Evolutionary conservation across 2,113 vertebrate species (phyloP), one percentile per base, ranked within the genome.

Genomic region (Dipodomys ordii): DNA sequence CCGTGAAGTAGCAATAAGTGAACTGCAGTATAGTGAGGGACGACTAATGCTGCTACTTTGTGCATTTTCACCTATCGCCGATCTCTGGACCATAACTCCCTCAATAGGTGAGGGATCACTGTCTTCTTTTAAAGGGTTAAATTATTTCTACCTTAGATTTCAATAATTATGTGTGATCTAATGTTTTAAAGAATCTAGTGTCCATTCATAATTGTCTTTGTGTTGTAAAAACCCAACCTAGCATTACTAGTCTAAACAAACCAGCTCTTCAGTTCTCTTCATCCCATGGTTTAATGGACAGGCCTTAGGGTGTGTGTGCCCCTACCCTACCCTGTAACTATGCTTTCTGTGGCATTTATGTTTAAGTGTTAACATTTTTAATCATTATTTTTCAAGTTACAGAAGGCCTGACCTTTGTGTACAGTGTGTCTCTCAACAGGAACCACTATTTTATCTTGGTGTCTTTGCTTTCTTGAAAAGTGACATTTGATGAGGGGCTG

Each of bases 381-480:
- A 53, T 68, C 73, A 27, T 77, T 80, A 65, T 35, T 73, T 84
- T 76, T n/a, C 35, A 74, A 19, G 65, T 84, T 64, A 68, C 65
- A 84, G 87, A 87, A 80, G 49, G 90, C 82, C 65, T 46, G 11
- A 84, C 84, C 90, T 57, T 76, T 49, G n/a, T 15, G 46, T 28
- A 81, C 6, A 27, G 46, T 73, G 30, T 16, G 3, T 81, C 39
- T 85, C 67, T 73, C 39, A 49, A 46, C 7, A 22, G 78, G 39
- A 93, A 19, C 28, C 10, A 79, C 57, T 74, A 49, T 49, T 49
- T 72, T 88, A 27, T 85, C 91, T 88, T 64, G 60, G n/a, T 35
- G 30, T 7, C 2, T 83, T 96, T 84, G 60, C 28, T 92, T 92
- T 83, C 73, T 76, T 74, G 19, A 90, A 92, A 94, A 79, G 64